Evolutionary conservation across 1,140 invertebrate species (phyloP), one percentile per base, ranked within the genome.

Genomic region (Cyclina sinensis): DNA sequence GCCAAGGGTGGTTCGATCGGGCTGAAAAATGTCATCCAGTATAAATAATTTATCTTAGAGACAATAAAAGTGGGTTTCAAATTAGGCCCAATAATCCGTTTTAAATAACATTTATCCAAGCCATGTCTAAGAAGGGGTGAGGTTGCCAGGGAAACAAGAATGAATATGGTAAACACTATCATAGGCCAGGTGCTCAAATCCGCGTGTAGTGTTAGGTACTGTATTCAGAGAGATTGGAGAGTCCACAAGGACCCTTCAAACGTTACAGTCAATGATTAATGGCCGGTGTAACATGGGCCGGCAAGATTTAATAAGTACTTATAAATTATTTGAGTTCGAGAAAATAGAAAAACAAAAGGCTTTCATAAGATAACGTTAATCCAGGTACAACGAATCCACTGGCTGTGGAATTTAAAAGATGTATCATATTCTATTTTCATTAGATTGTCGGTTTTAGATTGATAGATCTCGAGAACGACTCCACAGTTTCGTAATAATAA

Each of bases 251-350:
- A 32, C n/a, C 32, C 59, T 65, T 65, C 27, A 57, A 65, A 35
- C 65, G 65, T 37, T 70, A 37, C 65, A 30, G 65, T 39, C 24
- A 7, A 62, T 62, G 57, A 62, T 62, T 62, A 14, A 62, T 62
- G 57, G 27, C n/a, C 9, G 27, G 27, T 4, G n/a, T 62, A 62
- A 62, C 57, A 62, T 62, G 57, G 57, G 7, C 21, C 24, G 37
- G 24, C 46, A 24, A 43, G 70, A 74, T 74, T 74, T 1, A 73
- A 73, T 73, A 74, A 74, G 70, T 48, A 74, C 70, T 74, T 46
- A n/a, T 74, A 48, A 74, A 74, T 74, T 74, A 74, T 74, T 5
- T 62, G 27, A 24, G n/a, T 62, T 18, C 24, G 21, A 7, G 57
- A 62, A 62, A 4, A 62, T n/a, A 24, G 57, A 43, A 43, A 43